Evolutionary conservation across 2,113 vertebrate species (phyloP).

Genomic region (Callaeas wilsoni): DNA sequence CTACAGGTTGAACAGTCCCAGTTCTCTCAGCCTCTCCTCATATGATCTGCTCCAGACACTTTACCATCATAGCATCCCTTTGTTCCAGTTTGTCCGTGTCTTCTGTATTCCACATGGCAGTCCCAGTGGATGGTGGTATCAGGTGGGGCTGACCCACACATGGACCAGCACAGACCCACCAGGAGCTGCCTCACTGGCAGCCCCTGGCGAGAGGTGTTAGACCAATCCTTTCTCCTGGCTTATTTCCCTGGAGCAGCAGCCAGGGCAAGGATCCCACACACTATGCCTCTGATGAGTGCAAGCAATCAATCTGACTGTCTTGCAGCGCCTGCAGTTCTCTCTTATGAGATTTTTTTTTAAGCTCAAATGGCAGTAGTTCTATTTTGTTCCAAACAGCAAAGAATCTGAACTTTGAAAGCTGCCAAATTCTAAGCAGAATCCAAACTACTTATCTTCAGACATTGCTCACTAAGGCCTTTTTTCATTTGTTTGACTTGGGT

Average conservation of each 20-base stretch:
- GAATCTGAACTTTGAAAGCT: constrained; percentile 15
- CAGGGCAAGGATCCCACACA: background rate
- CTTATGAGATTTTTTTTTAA: constrained; percentile 2
- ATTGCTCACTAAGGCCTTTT: background rate
- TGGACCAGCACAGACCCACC: background rate
- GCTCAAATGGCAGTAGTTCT: constrained; percentile 20
- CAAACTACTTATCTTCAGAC: constrained; percentile 6
- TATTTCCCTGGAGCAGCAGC: background rate
- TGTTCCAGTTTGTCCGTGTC: background rate
- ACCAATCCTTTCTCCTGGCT: background rate
- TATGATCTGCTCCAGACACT: background rate
- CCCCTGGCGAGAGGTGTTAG: background rate
- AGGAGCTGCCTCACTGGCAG: background rate
- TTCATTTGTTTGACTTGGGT: background rate
- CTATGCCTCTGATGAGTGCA: background rate
- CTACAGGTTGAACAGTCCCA: background rate
- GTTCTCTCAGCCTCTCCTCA: background rate
- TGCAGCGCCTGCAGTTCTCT: background rate
- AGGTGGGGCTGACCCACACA: background rate
- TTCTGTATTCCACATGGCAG: background rate
- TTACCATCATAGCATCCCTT: background rate
- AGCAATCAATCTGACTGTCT: background rate
- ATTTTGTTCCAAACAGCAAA: background rate
- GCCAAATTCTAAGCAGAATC: constrained; percentile 42
- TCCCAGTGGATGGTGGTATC: fast-evolving